A percentile compares a stretch with the other conserved stretches of the same genome.
phyloP scores from a whole-genome alignment of 2,888 invertebrate species.

The Eutolmus rufibarbis region DNA sequence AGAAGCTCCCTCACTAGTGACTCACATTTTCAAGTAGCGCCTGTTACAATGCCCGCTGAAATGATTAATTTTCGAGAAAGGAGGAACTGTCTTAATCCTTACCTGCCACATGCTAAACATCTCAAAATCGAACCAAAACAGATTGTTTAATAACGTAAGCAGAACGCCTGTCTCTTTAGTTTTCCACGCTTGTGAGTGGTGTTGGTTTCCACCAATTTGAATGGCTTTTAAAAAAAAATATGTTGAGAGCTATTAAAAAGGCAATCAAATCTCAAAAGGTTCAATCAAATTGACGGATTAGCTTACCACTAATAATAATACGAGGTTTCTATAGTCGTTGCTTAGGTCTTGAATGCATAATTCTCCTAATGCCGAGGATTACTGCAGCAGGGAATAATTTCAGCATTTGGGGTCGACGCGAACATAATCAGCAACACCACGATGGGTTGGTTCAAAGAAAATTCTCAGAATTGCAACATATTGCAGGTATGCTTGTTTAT shows the following conservation, averaged over 20 bases:
- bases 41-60: background rate
- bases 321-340: background rate
- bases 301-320: background rate
- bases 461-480: background rate
- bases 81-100: background rate
- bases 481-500: background rate
- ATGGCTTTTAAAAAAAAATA: background rate
- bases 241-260: background rate
- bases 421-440: background rate
- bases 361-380: background rate
- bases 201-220: background rate
- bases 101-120: background rate
- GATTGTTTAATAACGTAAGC: background rate
- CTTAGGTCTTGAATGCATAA: background rate
- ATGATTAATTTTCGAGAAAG: background rate
- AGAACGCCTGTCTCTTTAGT: background rate
- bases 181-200: background rate
- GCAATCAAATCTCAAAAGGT: background rate
- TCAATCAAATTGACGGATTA: background rate
- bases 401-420: background rate
- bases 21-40: background rate
- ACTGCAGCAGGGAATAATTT: background rate
- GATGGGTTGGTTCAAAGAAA: background rate
- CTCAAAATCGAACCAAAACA: background rate
- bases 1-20: background rate